phyloP scores from a whole-genome alignment of 2,797 vertebrate genomes.

The Heliangelus exortis region DNA sequence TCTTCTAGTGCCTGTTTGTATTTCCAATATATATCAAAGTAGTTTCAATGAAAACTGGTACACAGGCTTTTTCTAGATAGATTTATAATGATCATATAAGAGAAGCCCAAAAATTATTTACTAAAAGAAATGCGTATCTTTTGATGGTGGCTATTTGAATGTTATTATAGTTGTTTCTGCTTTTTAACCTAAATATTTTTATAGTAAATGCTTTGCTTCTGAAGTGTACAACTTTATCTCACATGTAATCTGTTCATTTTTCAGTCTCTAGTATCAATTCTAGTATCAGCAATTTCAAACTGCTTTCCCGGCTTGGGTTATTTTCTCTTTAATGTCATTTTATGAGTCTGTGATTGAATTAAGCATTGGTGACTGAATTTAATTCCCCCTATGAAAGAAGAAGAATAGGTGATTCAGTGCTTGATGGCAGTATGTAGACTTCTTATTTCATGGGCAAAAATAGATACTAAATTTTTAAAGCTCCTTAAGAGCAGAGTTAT shows the following conservation, averaged over 20 bases:
- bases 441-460: neutral
- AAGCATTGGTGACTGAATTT: neutral
- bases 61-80: neutral
- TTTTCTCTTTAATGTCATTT: neutral
- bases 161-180: neutral
- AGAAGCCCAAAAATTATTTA: neutral
- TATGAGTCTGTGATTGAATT: neutral
- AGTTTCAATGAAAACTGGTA: neutral
- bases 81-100: neutral
- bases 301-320: neutral
- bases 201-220: neutral
- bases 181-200: neutral
- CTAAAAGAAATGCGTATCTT: neutral
- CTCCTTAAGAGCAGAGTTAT: neutral
- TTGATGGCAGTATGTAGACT: neutral
- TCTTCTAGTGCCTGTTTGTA: neutral
- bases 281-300: neutral
- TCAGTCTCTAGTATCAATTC: neutral
- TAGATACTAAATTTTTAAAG: neutral
- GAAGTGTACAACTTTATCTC: neutral
- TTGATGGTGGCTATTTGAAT: neutral
- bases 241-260: neutral
- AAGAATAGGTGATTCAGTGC: neutral
- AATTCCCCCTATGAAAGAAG: neutral
- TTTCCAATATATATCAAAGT: neutral